Evolutionary conservation across 1,140 invertebrate species (phyloP).

Genomic region (Zaprionus tsacasi): DNA sequence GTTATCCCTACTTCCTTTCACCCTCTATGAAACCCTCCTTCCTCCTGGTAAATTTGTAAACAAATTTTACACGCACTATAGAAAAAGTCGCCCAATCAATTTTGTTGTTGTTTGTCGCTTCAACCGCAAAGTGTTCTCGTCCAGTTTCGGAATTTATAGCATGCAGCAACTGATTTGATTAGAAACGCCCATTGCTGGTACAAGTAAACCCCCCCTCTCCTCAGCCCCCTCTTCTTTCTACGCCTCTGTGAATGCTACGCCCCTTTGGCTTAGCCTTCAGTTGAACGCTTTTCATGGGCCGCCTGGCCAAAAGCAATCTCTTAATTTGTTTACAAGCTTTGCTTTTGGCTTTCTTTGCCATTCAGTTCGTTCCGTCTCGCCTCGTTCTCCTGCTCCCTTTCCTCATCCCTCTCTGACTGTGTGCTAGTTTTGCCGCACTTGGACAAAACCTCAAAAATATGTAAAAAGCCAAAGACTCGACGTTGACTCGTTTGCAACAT

Average conservation of each 20-base stretch:
- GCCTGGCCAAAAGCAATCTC: slow-evolving; percentile 78
- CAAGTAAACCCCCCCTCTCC: background rate
- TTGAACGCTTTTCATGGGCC: slow-evolving; percentile 69
- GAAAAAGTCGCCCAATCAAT: slow-evolving; percentile 56
- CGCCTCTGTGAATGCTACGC: slow-evolving; percentile 27
- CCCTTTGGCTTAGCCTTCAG: slow-evolving; percentile 74
- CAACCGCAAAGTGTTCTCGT: slow-evolving; percentile 62
- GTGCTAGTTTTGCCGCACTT: slow-evolving; percentile 64
- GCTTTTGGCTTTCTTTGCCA: slow-evolving; percentile 73
- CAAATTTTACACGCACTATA: slow-evolving; percentile 54
- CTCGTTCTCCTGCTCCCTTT: background rate
- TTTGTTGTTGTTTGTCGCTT: slow-evolving; percentile 52
- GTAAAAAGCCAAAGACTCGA: slow-evolving; percentile 72
- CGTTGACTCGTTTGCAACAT: slow-evolving; percentile 25
- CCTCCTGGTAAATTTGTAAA: slow-evolving; percentile 52
- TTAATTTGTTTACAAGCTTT: slow-evolving; percentile 80
- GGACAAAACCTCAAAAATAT: slow-evolving; percentile 74
- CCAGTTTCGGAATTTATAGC: slow-evolving; percentile 63
- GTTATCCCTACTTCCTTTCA: background rate
- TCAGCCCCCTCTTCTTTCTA: background rate
- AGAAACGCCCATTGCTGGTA: slow-evolving; percentile 74
- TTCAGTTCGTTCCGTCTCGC: slow-evolving; percentile 31
- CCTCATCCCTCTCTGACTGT: slow-evolving; percentile 7
- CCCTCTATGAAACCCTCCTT: background rate
- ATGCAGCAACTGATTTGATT: slow-evolving; percentile 79